Evolutionary conservation across 2,113 vertebrate genomes (phyloP).

Genomic region (Phrynosoma blainvillii): DNA sequence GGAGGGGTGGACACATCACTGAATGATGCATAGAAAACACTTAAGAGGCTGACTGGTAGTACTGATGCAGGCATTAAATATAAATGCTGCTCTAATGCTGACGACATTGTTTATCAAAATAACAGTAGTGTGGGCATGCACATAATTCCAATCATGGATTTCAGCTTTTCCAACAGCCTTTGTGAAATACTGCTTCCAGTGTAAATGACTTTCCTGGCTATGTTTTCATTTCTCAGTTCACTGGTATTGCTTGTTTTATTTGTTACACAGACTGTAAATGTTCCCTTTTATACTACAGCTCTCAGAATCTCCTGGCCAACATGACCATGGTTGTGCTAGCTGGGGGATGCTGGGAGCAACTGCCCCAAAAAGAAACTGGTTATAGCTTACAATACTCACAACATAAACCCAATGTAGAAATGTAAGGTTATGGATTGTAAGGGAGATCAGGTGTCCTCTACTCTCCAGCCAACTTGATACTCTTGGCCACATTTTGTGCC

Average conservation of each 20-base stretch:
- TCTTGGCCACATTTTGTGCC: too few relatives aligned
- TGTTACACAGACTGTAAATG: too few relatives aligned
- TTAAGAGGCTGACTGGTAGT: not conserved
- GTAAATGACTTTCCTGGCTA: not conserved
- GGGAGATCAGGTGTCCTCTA: not conserved
- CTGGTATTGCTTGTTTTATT: not conserved
- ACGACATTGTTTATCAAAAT: not conserved
- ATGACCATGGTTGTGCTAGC: too few relatives aligned
- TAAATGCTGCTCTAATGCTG: constrained; percentile 7
- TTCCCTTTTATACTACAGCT: not conserved
- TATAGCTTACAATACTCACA: not conserved
- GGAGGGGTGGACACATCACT: not conserved
- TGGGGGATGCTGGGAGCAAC: too few relatives aligned
- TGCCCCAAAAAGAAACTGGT: too few relatives aligned
- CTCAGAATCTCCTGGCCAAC: not conserved
- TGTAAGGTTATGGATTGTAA: not conserved
- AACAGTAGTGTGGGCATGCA: not conserved
- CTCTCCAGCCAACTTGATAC: too few relatives aligned
- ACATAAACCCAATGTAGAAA: not conserved
- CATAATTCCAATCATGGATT: not conserved
- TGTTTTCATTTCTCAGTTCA: not conserved
- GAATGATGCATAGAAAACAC: not conserved
- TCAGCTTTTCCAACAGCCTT: not conserved
- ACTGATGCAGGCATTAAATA: not conserved
- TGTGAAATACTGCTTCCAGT: not conserved